Conservation (phyloP, 2,113 vertebrate genomes). For the Erythrocebus patas region DNA sequence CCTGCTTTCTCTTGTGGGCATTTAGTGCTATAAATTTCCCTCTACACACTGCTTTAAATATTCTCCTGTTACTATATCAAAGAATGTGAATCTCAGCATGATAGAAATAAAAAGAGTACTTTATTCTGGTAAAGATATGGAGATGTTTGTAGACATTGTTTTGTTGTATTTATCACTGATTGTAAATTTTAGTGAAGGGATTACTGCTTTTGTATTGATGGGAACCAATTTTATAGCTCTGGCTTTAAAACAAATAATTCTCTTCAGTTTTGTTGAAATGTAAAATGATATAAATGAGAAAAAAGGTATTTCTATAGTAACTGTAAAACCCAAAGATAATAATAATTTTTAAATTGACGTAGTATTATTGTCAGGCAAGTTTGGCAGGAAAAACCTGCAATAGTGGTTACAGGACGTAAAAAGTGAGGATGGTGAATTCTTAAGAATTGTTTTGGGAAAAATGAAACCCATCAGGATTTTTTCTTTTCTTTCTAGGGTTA, state of each 20-base stretch:
- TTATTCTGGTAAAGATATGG: not conserved
- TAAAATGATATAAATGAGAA: conserved; percentile 22
- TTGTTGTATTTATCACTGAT: not conserved
- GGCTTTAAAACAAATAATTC: conserved; percentile 53
- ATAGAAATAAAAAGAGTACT: not conserved
- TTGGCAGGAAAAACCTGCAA: not conserved
- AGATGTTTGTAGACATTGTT: conserved; percentile 21
- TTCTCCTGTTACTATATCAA: conserved; percentile 17
- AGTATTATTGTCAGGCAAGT: not conserved
- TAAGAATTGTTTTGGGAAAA: not conserved
- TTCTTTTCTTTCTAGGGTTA: not conserved
- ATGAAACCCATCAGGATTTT: not conserved
- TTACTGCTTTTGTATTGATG: conserved; percentile 15
- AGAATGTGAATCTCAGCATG: conserved; percentile 22
- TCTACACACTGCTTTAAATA: too few species aligned
- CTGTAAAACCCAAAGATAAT: conserved; percentile 1
- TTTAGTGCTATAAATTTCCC: too few species aligned
- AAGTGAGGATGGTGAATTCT: not conserved
- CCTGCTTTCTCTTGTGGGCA: too few species aligned
- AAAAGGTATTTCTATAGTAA: conserved; percentile 47
- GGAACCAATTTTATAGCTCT: not conserved
- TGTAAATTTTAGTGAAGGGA: conserved; percentile 34
- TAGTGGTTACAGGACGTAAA: not conserved
- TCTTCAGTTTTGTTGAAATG: conserved; percentile 42
- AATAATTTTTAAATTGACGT: conserved; percentile 40